phyloP scores from a whole-genome alignment of 2,113 vertebrate genomes.

The Phyllopteryx taeniolatus region DNA sequence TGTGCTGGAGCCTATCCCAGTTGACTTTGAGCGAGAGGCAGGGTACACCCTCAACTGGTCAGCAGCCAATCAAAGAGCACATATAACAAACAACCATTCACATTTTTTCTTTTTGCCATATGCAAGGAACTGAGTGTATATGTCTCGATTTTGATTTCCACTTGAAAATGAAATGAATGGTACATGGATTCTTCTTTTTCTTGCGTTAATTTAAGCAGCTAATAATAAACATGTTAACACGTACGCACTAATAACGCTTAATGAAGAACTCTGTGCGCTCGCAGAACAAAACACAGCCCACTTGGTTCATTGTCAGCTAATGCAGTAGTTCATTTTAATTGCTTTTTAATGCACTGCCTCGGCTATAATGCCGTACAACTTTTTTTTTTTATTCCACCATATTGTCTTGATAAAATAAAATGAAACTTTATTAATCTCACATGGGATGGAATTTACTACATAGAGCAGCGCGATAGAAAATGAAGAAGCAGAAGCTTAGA shows the following conservation, averaged over 20 bases:
- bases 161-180: background rate
- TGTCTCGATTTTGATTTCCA: background rate
- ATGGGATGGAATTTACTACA: too few relatives aligned
- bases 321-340: slow-evolving; percentile 76
- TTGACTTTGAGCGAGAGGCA: too few relatives aligned
- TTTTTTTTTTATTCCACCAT: slow-evolving; percentile 39
- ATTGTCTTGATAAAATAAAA: background rate
- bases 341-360: slow-evolving; percentile 73
- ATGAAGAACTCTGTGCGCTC: slow-evolving; percentile 69
- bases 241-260: slow-evolving; percentile 58
- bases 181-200: background rate
- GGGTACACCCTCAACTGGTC: too few relatives aligned
- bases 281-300: slow-evolving; percentile 49
- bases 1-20: too few relatives aligned
- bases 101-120: too few relatives aligned
- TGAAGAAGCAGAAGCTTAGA: background rate
- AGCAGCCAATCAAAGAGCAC: too few relatives aligned
- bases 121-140: too few relatives aligned
- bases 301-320: slow-evolving; percentile 68
- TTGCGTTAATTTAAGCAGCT: slow-evolving; percentile 26
- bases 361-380: slow-evolving; percentile 63
- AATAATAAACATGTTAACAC: slow-evolving; percentile 66
- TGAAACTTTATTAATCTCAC: background rate
- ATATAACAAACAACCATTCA: too few relatives aligned
- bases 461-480: background rate